Base-by-base conservation (phyloP, 2,797 vertebrate species). In the Dallia pectoralis region DNA sequence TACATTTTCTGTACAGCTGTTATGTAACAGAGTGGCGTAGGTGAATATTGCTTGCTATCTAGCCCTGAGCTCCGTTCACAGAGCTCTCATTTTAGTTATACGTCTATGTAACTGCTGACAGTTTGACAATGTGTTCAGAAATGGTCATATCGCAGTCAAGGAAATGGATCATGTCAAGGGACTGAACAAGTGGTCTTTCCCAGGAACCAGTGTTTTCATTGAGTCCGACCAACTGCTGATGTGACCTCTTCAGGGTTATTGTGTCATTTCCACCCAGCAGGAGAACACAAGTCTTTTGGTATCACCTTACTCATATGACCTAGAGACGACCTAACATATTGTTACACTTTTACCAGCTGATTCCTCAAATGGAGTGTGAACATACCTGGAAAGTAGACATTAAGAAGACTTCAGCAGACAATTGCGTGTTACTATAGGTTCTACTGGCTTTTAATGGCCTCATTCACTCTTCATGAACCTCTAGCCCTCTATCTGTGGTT, bases 201-300 rank as follows among this genome's bases (percentile, higher is more conserved):
- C 79, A 69, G 73, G 66, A 68, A 77, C 74, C 78, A 1, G 33
- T 51, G 61, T 63, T 14, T 47, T 32, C 72, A 82, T 72, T 66
- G 33, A 51, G 11, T 8, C 74, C 76, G 16, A 36, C 87, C 82
- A 79, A 79, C 84, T 83, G 9, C 77, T 83, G 85, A 81, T 86
- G 80, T 85, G 79, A 83, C 79, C 76, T 27, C 56, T 36, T 77
- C 70, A 74, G 71, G 70, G 69, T 70, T 53, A 68, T 75, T n/a
- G n/a, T n/a, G n/a, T n/a, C n/a, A n/a, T n/a, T n/a, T n/a, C 73
- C 75, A 73, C 77, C 74, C 12, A 69, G 76, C 78, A 76, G 29
- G 30, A 70, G 71, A 75, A 76, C 81, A 84, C 83, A 27, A 80
- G 74, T 22, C 49, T 56, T 19, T 32, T n/a, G 49, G 66, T 79